Base-by-base conservation (phyloP, 2,113 vertebrate species). In the Pimephales promelas region DNA sequence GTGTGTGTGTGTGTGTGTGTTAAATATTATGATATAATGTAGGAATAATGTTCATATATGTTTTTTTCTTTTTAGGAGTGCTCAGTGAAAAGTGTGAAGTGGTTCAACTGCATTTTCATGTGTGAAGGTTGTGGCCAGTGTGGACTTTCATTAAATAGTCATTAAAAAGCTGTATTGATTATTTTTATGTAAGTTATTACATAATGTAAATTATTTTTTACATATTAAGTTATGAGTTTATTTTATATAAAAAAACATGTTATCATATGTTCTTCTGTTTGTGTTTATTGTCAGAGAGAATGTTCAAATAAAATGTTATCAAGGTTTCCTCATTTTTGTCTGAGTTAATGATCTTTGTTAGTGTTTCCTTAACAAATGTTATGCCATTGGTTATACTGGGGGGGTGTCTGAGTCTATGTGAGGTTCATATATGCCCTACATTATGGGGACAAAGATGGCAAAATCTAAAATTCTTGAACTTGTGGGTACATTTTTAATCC, bases 101-200 rank as follows among this genome's bases (percentile, higher is more conserved):
- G 71, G 13, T 52, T 73, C 24, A 73, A 28, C 24, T 74, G 26
- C 40, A 2, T 10, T 22, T 70, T 70, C 34, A 28, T 16, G 43
- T 73, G 54, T 77, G 4, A 61, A 43, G 34, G 13, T 10, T 78
- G 74, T n/a, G 10, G 28, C 10, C 28, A 36, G 10, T n/a, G 13
- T 77, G 54, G 11, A 40, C 11, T 14, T 3, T 75, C 2, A 47
- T 47, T 47, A 13, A 47, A 47, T 3, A 47, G 43, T 49, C 3
- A 36, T 76, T 56, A 76, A 76, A 74, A 76, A 52, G n/a, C 72
- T 75, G 1, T 36, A 57, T 76, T n/a, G 52, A 76, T 57, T 45
- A 13, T 16, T 43, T n/a, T 47, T 7, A 43, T 24, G 10, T 71
- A n/a, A n/a, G n/a, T n/a, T n/a, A 43, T 71, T 24, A 45, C 5